These are phyloP conservation scores for Diachasmimorpha longicaudata DNA, from an alignment of 1,140 invertebrate species.

Conservation along the genomic window DNA sequence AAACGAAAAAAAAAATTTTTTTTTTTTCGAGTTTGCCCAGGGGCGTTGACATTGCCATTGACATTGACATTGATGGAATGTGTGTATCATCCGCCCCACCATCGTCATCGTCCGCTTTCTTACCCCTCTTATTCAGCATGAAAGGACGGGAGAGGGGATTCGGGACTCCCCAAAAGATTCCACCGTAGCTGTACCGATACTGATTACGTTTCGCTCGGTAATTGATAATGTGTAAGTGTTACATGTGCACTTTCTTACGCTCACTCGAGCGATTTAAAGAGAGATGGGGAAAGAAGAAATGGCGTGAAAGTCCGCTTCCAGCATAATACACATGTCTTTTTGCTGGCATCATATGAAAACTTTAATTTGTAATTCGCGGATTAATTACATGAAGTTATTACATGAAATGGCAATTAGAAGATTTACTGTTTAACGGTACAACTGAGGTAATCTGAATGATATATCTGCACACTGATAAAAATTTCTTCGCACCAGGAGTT, in stretches of 20 bases:
- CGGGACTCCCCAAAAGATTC: not conserved
- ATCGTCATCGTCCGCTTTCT: not conserved
- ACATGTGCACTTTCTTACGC: slow-evolving; percentile 54
- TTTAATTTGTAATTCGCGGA: not conserved
- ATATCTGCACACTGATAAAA: too few species aligned
- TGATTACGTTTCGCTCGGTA: slow-evolving; percentile 40
- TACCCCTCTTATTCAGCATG: not conserved
- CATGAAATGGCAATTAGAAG: too few species aligned
- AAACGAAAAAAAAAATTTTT: not conserved
- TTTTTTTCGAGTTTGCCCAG: not conserved
- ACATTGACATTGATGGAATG: slow-evolving; percentile 40
- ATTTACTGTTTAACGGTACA: too few species aligned
- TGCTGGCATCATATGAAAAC: not conserved
- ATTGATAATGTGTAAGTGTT: slow-evolving; percentile 46
- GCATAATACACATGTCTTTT: slow-evolving; percentile 25
- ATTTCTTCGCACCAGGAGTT: too few species aligned
- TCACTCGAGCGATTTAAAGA: not conserved
- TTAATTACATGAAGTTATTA: too few species aligned
- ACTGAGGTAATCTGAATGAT: too few species aligned
- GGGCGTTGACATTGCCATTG: slow-evolving; percentile 35
- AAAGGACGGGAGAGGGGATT: not conserved
- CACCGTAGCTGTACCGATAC: slow-evolving; percentile 13
- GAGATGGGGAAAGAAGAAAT: slow-evolving; percentile 16
- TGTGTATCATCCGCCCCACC: not conserved
- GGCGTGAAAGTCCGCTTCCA: slow-evolving; percentile 45